phyloP scores from a whole-genome alignment of 2,113 vertebrate genomes.

The Sus scrofa region T2T-Sscrofa CM000821.6:4331501-4332000 shows the following conservation, averaged over 20 bases:
- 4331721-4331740: not conserved
- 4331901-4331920: not conserved
- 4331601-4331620: constrained; percentile 13
- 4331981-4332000: too few species aligned
- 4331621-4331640: not conserved
- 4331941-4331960: too few species aligned
- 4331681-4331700: not conserved
- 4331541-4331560: not conserved
- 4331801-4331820: not conserved
- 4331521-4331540: not conserved
- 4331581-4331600: not conserved
- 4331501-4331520: not conserved
- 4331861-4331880: not conserved
- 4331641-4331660: not conserved
- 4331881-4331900: constrained; percentile 42
- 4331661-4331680: not conserved
- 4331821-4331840: constrained; percentile 29
- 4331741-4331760: not conserved
- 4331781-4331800: not conserved
- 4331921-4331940: not conserved
- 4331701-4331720: not conserved
- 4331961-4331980: too few species aligned
- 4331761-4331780: not conserved
- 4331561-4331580: not conserved
- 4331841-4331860: constrained; percentile 54